A percentile compares a stretch with the other conserved stretches of the same genome.
These are phyloP conservation scores for Columbina picui DNA, from an alignment of 2,113 vertebrate genomes.

Conservation along the genomic window DNA sequence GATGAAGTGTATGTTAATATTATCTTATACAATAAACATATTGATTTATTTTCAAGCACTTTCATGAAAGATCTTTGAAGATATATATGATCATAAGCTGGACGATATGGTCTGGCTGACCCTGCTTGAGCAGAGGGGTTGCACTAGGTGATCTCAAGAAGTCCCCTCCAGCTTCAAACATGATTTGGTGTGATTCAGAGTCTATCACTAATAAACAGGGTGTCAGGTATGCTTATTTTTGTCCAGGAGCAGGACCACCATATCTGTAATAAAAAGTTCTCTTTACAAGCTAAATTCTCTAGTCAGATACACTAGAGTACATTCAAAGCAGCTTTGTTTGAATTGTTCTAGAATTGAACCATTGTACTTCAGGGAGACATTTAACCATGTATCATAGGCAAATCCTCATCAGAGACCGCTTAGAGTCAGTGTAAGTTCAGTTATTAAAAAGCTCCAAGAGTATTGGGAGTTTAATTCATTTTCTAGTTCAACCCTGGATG, in stretches of 20 bases:
- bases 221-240: not conserved
- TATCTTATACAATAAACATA: not conserved
- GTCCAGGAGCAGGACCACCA: not conserved
- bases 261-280: not conserved
- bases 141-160: not conserved
- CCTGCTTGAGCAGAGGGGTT: not conserved
- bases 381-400: not conserved
- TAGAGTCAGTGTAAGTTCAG: not conserved
- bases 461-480: constrained; percentile 3
- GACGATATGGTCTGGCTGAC: not conserved
- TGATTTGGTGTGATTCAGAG: not conserved
- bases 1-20: not conserved
- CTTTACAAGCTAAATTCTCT: not conserved
- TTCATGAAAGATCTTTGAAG: not conserved
- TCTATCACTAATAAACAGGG: not conserved
- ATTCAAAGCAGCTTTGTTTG: not conserved
- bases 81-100: not conserved
- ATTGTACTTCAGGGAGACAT: not conserved
- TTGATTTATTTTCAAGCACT: not conserved
- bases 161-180: not conserved
- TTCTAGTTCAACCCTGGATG: not conserved
- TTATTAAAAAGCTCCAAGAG: not conserved
- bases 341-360: not conserved
- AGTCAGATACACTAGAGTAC: not conserved
- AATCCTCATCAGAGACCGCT: not conserved